A percentile compares a stretch with the other conserved stretches of the same genome.
phyloP scores from a whole-genome alignment of 2,888 invertebrate genomes.

The Lumbricus terrestris region DNA sequence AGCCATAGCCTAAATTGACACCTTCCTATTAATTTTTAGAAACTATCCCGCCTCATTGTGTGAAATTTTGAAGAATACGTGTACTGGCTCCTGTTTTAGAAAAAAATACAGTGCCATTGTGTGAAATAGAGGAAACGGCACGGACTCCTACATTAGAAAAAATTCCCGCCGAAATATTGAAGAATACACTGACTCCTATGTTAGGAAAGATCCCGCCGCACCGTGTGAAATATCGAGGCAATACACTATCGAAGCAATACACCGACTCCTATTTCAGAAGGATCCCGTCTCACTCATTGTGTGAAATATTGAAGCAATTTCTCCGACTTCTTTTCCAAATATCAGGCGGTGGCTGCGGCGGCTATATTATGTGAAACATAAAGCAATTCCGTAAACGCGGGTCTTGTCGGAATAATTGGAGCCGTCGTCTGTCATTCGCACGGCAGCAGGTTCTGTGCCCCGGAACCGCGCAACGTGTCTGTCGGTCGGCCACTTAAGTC shows the following conservation, averaged over 20 bases:
- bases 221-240: neutral
- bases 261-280: neutral
- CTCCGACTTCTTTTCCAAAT: neutral
- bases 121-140: no score
- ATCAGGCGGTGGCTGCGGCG: no score
- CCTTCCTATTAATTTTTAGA: no score
- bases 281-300: neutral
- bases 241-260: neutral
- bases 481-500: neutral
- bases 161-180: neutral
- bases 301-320: constrained; percentile 3
- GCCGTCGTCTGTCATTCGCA: neutral
- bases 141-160: neutral
- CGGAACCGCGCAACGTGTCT: neutral
- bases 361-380: neutral
- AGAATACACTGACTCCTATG: neutral
- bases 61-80: no score
- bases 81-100: no score
- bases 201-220: neutral
- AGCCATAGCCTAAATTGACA: neutral
- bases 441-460: neutral
- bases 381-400: neutral
- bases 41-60: no score
- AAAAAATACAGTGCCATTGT: no score
- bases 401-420: neutral